Base-by-base conservation (phyloP, 2,888 invertebrate species). In the Julus scandinavius region DNA sequence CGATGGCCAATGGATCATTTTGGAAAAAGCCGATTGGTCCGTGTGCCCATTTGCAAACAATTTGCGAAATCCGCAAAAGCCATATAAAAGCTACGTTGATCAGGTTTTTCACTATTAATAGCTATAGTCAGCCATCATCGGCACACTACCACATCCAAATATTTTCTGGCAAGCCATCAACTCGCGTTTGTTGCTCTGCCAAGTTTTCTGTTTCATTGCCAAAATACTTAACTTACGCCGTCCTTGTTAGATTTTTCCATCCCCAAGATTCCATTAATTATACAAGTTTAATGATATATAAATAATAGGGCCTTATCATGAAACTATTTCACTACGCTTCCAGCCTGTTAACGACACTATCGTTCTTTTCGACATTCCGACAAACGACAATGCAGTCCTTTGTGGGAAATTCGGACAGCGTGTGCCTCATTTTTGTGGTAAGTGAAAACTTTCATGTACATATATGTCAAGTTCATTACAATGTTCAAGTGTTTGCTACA, bases 341-440 rank as follows among this genome's bases (percentile, higher is more conserved):
- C 7, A 63, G 63, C 3, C 63, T 63, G 63, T n/a, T 63, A 17
- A 20, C 63, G n/a, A 63, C 63, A 63, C 2, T n/a, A n/a, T 63
- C 63, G 63, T 63, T 63, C n/a, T 63, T 63, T n/a, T 63, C 63
- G 7, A 63, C 63, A 7, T 63, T 63, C 7, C 63, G 63, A n/a
- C 63, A 63, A 63, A 20, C 63, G 63, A 63, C 63, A 2, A 63
- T 63, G 63, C 63, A 63, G 63, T 20, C 17, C n/a, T 63, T 63
- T 13, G 20, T 5, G n/a, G 63, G 63, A n/a, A 63, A 63, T n/a
- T 63, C 63, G 4, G 63, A 63, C 63, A 63, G 63, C n/a, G n/a
- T 63, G 17, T 63, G 63, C n/a, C 63, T 63, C 63, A n/a, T 63
- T 63, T 63, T 63, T 63, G 63, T 63, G 63, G 63, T 63, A n/a